Base-by-base conservation (phyloP, 2,113 vertebrate genomes). In the Hypomesus transpacificus region DNA sequence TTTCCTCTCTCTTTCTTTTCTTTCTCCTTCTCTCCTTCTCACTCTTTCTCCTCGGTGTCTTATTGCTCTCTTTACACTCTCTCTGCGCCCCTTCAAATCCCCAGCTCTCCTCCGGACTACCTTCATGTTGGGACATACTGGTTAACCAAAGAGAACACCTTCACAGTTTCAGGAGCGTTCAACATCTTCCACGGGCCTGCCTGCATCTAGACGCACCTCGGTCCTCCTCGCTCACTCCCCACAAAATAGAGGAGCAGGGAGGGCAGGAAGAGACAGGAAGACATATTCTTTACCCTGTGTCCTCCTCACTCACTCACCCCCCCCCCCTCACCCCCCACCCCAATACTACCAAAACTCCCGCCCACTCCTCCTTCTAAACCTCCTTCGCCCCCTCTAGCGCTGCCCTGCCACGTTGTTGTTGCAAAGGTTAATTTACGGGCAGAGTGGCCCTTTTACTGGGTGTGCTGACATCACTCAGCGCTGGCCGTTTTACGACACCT, bases 401-500 rank as follows among this genome's bases (percentile, higher is more conserved):
- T 22, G 20, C 57, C 20, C 13, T 9, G 20, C 63, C 39, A 17
- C 11, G 18, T 20, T 79, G 78, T 77, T 77, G 73, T 74, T 80
- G 75, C 68, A 71, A 57, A 68, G 74, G 61, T 64, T 68, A 69
- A 77, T 87, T 87, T 87, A 80, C 72, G 59, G 75, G 81, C 24
- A 50, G 66, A 61, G 21, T 50, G 70, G 53, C 68, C 75, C 72
- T 64, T 52, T 11, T 64, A 75, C 65, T 74, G 63, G 31, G n/a
- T 66, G 53, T 54, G 68, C 71, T 85, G 82, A 81, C 81, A 82
- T 83, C 80, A 85, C 79, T 82, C 83, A 74, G 72, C 65, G 31
- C 11, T 69, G 68, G 17, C 53, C 52, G 56, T 68, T 82, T 87
- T 87, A 87, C 75, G 78, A 75, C 73, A 80, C 78, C 72, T 75